phyloP scores from a whole-genome alignment of 1,140 invertebrate species.

The Pararge aegeria region DNA sequence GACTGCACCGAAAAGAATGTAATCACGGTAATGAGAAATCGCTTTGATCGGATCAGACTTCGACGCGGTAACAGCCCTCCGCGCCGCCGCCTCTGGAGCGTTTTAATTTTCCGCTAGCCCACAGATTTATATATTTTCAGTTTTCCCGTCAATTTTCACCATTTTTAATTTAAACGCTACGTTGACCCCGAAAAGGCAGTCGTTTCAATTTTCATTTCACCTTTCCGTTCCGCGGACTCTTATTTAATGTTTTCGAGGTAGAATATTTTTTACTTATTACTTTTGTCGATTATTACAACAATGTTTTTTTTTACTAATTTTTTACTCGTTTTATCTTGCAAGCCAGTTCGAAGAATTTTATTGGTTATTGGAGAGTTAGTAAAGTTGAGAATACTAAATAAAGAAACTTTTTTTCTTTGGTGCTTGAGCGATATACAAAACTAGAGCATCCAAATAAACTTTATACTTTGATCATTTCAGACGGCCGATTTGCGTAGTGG shows the following conservation, averaged over 20 bases:
- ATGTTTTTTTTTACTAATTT: neutral
- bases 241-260: conserved; percentile 33
- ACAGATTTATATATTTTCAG: conserved; percentile 74
- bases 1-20: conserved; percentile 8
- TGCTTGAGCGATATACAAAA: too few species aligned
- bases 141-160: conserved; percentile 65
- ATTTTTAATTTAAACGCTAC: conserved; percentile 71
- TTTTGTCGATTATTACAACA: neutral
- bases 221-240: conserved; percentile 34
- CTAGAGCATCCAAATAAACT: too few species aligned
- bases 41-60: conserved; percentile 30
- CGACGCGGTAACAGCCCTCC: conserved; percentile 34
- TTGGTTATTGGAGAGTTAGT: too few species aligned
- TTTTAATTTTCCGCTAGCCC: conserved; percentile 74
- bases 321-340: too few species aligned
- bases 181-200: conserved; percentile 53
- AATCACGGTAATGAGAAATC: conserved; percentile 42
- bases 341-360: too few species aligned
- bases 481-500: too few species aligned
- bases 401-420: too few species aligned
- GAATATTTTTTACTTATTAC: neutral
- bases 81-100: conserved; percentile 47
- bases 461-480: too few species aligned
- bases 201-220: conserved; percentile 53
- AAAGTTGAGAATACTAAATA: too few species aligned